Evolutionary conservation across 2,113 vertebrate genomes (phyloP), one percentile per base, ranked within the genome.

Genomic region (Python bivittatus): DNA sequence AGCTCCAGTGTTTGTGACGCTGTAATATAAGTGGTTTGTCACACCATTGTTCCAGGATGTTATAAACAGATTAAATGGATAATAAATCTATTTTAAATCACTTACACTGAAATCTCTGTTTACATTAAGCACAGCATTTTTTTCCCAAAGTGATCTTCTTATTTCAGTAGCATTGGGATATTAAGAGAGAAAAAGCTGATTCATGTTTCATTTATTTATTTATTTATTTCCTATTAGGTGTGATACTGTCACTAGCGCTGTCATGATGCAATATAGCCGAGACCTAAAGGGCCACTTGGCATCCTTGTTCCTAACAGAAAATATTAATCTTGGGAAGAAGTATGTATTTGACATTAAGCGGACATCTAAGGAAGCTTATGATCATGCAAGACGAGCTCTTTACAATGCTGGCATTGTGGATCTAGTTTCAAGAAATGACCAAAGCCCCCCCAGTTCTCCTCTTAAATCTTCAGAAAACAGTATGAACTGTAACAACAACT

Each of bases 251-350:
- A 99, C 99, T 20, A 98, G 97, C 12, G 99, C 99, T 0, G 99
- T 99, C 96, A 99, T 99, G 99, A 99, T 99, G 99, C 99, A 99
- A 94, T 99, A 99, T 86, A 99, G 99, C 95, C 97, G 99, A 88
- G 99, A 99, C 96, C 98, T 99, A 93, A 99, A 99, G 95, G 99
- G 99, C 57, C 99, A 99, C 96, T 95, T 99, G 58, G 99, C 99
- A 0, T 99, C 99, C 4, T 97, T 99, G 0, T 99, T 99, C 96
- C 98, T 99, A 94, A 99, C 99, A 72, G 99, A 99, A 96, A 99
- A 99, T 96, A 98, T 99, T 93, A 99, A 99, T 97, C 98, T 99
- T 88, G 99, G 99, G 90, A 99, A 99, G 97, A 99, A 99, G 91
- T 99, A 99, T 0, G 98, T 99, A 38, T 99, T 99, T 60, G 99